Percentiles rank a stretch among this genome's conserved stretches.
Evolutionary conservation across 2,113 vertebrate species (phyloP).

Genomic region (Tachysurus vachellii): DNA sequence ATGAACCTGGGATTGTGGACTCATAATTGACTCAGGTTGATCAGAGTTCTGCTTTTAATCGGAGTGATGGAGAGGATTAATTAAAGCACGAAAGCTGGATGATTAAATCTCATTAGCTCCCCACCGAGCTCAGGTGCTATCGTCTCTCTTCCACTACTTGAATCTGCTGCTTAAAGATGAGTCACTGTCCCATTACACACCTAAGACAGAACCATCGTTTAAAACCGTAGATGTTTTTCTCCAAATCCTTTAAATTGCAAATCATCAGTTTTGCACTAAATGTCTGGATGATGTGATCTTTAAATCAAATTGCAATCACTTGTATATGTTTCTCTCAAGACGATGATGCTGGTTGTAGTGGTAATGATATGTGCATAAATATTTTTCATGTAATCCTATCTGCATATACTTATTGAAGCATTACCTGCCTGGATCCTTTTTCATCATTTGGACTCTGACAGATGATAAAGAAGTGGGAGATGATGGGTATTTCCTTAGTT

Average conservation of each 20-base stretch:
- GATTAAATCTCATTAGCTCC: conserved; percentile 45
- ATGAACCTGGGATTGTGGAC: conserved; percentile 58
- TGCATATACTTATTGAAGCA: conserved; percentile 28
- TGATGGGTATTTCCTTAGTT: conserved; percentile 63
- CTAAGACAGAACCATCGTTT: conserved; percentile 4
- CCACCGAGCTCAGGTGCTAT: conserved; percentile 36
- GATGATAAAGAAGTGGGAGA: conserved; percentile 45
- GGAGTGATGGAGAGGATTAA: conserved; percentile 61
- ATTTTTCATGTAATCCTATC: conserved; percentile 39
- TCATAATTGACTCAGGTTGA: conserved; percentile 62
- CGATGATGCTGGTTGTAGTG: conserved; percentile 23
- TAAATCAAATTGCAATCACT: conserved; percentile 15
- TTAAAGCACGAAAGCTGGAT: conserved; percentile 40
- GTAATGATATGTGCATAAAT: conserved; percentile 37
- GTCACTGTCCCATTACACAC: conserved; percentile 15
- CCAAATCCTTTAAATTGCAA: conserved; percentile 24
- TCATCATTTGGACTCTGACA: conserved; percentile 34
- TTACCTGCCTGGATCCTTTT: conserved; percentile 55
- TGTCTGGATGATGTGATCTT: not conserved
- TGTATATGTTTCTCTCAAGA: conserved; percentile 20
- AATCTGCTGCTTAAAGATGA: conserved; percentile 29
- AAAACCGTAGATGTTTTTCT: not conserved
- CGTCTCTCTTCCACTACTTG: conserved; percentile 5
- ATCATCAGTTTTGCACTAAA: not conserved
- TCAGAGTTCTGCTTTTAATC: conserved; percentile 42